A percentile compares a stretch with the other conserved stretches of the same genome.
Evolutionary conservation across 1,140 invertebrate species (phyloP).

Genomic region (Drosophila insularis): DNA sequence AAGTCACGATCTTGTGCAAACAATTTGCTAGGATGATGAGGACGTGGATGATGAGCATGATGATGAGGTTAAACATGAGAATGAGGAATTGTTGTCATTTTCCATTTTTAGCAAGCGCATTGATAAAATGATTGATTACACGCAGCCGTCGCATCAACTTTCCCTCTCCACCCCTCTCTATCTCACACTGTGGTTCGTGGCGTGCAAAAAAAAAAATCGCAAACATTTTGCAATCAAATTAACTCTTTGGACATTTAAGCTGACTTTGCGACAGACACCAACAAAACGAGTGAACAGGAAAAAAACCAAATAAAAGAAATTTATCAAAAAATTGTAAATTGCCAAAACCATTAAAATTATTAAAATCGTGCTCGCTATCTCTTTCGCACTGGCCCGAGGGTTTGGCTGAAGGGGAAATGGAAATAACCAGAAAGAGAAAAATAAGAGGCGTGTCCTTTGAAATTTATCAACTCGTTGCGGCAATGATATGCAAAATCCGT

Average conservation of each 20-base stretch:
- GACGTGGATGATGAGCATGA: slow-evolving; percentile 54
- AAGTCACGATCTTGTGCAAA: slow-evolving; percentile 75
- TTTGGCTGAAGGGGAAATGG: slow-evolving; percentile 11
- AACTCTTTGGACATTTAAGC: slow-evolving; percentile 78
- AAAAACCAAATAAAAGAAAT: slow-evolving; percentile 58
- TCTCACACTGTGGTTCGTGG: no score
- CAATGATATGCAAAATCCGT: slow-evolving; percentile 73
- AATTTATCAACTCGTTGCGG: slow-evolving; percentile 68
- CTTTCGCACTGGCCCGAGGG: slow-evolving; percentile 13
- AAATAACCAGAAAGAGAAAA: slow-evolving; percentile 12
- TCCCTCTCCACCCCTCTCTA: background rate
- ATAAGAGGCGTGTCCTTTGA: slow-evolving; percentile 67
- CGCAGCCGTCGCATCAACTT: slow-evolving; percentile 56
- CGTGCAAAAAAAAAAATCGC: slow-evolving; percentile 51
- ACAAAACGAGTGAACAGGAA: background rate
- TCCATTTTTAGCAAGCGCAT: slow-evolving; percentile 60
- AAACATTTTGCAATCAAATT: slow-evolving; percentile 81
- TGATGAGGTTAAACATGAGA: slow-evolving; percentile 65
- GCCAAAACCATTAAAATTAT: slow-evolving; percentile 80
- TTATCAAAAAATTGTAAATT: slow-evolving; percentile 80
- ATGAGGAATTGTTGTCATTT: slow-evolving; percentile 74
- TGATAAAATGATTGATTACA: slow-evolving; percentile 80
- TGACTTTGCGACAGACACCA: slow-evolving; percentile 16
- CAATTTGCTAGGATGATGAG: slow-evolving; percentile 60
- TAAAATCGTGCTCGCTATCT: slow-evolving; percentile 64